Evolutionary conservation across 2,797 vertebrate genomes (phyloP), one percentile per base, ranked within the genome.

Genomic region (Leontopithecus rosalia): DNA sequence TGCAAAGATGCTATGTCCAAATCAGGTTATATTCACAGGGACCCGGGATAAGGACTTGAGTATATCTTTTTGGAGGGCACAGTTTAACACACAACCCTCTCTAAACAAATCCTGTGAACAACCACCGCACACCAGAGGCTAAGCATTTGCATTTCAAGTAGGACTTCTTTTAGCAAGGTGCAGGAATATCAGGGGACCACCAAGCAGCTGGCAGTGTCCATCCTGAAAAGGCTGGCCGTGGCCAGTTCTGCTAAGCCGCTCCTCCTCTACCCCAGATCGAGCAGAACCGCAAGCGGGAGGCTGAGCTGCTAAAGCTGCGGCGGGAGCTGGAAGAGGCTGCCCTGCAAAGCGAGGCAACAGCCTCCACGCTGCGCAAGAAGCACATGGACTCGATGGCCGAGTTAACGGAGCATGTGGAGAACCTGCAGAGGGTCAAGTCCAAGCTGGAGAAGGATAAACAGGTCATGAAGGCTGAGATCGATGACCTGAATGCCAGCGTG

Each of bases 361-460:
- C 97, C 9, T 98, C 98, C 0, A 97, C 85, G 0, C 90, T 98
- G 73, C 77, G 96, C 91, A 99, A 98, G 98, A 99, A 99, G 97
- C 98, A 98, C 92, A 95, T 43, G 0, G 98, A 98, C 26, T 91
- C 98, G 19, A 95, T 96, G 97, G 98, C 98, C 0, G 98, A 99
- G 95, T 97, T 98, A 95, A 98, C 98, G 1, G 98, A 99, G 96
- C 99, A 99, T 15, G 79, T 97, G 0, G 99, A 99, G 98, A 99
- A 98, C 96, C 97, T 99, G 15, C 98, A 98, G 91, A 98, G 99
- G 95, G 98, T 98, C 90, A 99, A 99, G 97, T 98, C 98, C 76
- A 99, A 99, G 97, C 97, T 99, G 97, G 98, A 99, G 97, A 99
- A 97, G 97, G 94, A 99, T 97, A 99, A 99, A 95, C 96, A 98